Percentiles rank a stretch among this genome's conserved stretches.
Evolutionary conservation across 2,797 vertebrate species (phyloP).

Genomic region (Cynopterus sphinx): DNA sequence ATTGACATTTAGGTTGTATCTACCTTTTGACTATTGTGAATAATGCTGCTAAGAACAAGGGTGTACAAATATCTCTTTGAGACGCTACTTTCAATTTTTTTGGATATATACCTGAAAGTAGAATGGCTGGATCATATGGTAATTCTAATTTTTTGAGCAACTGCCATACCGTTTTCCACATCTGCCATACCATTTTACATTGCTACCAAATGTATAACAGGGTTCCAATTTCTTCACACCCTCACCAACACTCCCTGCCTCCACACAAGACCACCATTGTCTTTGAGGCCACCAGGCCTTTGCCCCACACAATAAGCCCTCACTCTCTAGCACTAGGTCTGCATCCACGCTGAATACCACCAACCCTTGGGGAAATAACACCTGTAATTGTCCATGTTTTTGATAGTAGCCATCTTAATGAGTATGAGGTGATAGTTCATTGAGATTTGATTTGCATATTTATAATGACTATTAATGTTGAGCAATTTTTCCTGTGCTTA

Average conservation of each 20-base stretch:
- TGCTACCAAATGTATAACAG: not conserved
- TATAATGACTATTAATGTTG: not conserved
- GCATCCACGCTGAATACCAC: constrained; percentile 82
- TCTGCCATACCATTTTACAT: not conserved
- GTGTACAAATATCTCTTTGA: not conserved
- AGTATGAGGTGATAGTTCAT: not conserved
- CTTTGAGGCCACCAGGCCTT: constrained; percentile 85
- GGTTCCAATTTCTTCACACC: not conserved
- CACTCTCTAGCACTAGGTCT: constrained; percentile 88
- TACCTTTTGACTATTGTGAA: not conserved
- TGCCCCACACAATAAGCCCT: constrained; percentile 93
- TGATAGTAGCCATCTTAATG: not conserved
- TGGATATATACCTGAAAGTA: not conserved
- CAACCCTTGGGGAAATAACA: constrained; percentile 86
- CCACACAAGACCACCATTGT: constrained; percentile 83
- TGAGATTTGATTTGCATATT: not conserved
- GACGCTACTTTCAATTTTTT: not conserved
- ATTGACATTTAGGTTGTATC: not conserved
- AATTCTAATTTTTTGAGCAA: not conserved
- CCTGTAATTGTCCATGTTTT: not conserved
- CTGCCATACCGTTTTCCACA: not conserved
- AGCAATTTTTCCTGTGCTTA: not conserved
- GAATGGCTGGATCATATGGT: not conserved
- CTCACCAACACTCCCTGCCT: constrained; percentile 79
- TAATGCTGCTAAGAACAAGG: not conserved